Conservation (phyloP, 2,797 vertebrate genomes). For the Scyliorhinus canicula region DNA sequence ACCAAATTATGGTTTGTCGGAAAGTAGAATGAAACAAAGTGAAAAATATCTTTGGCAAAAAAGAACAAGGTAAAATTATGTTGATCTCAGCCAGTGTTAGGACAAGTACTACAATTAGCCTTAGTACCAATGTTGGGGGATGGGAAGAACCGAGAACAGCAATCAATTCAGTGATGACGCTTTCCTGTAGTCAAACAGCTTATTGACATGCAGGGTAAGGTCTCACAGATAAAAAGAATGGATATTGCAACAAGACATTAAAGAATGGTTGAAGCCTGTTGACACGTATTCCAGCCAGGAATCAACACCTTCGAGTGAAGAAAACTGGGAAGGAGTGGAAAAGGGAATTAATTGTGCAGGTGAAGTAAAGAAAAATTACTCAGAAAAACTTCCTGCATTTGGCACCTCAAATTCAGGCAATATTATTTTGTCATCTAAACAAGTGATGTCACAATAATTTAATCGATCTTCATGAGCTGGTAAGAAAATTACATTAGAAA, state of each 20-base stretch:
- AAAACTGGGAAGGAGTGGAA: neutral
- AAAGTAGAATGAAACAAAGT: neutral
- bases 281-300: neutral
- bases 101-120: neutral
- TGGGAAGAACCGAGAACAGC: neutral
- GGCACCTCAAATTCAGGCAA: neutral
- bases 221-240: neutral
- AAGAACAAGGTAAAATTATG: neutral
- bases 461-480: neutral
- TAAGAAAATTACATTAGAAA: neutral
- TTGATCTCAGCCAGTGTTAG: neutral
- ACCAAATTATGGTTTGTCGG: neutral
- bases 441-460: neutral
- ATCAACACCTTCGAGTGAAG: neutral
- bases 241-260: neutral
- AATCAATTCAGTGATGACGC: neutral
- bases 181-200: neutral
- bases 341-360: neutral
- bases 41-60: neutral
- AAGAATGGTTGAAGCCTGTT: neutral
- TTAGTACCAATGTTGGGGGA: neutral
- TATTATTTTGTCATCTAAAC: neutral
- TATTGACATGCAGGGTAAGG: neutral
- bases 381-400: neutral
- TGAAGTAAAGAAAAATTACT: neutral